Evolutionary conservation across 2,113 vertebrate species (phyloP), one percentile per base, ranked within the genome.

Genomic region (Columba janthina): DNA sequence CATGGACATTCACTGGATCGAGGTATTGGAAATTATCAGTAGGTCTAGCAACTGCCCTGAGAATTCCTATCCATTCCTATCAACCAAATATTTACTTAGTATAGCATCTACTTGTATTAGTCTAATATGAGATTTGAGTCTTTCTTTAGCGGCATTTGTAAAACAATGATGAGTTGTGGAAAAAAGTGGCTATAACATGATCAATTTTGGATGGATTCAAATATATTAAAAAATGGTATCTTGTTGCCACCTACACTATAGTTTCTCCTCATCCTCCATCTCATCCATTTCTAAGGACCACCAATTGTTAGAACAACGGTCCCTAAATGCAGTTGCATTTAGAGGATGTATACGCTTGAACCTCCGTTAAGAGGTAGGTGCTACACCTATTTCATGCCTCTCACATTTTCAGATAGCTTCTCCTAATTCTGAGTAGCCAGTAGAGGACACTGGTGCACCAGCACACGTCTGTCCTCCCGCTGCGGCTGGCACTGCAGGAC

Each of bases 171-270:
- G 6, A 58, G 19, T 44, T 42, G 31, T n/a, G 28, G 65, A 48
- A 85, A 64, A 20, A 81, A 67, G 20, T 5, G 25, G 20, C 61
- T 81, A 21, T n/a, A 81, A 54, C 8, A 25, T 10, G 15, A 66
- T 73, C 16, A 28, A 0, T 76, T 80, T 42, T 62, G 42, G 31
- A 58, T 62, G 42, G 24, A 71, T 66, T 36, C 11, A 2, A 19
- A 42, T 77, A 15, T n/a, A 34, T 40, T 48, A 50, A 57, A 54
- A 77, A 78, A 1, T 4, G 32, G 22, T 71, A 95, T 72, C 86
- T 92, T 73, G 75, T 48, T 92, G 94, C 81, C 83, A 94, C 40
- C 69, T 95, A n/a, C 54, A n/a, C 26, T 44, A 21, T 14, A 69
- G 44, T 24, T 57, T 93, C 50, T 85, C 34, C 69, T 67, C 26